Evolutionary conservation across 2,113 vertebrate species (phyloP).

Genomic region (Misgurnus mizolepis): DNA sequence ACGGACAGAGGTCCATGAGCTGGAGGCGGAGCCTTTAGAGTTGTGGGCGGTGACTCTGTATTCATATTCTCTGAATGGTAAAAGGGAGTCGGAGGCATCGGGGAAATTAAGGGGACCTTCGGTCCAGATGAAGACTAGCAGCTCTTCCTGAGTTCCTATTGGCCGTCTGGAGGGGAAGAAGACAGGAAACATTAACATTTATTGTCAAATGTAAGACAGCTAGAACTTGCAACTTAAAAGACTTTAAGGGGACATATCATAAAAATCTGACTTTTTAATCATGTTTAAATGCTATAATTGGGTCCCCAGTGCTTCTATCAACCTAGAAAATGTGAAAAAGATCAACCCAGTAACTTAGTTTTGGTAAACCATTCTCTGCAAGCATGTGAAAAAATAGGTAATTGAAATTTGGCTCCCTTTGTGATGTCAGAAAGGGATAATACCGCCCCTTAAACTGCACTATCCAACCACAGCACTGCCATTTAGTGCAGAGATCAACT

Average conservation of each 20-base stretch:
- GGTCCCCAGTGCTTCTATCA: too few species aligned
- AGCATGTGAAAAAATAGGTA: too few species aligned
- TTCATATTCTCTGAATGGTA: conserved; percentile 82
- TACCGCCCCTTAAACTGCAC: too few species aligned
- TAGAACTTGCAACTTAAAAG: background rate
- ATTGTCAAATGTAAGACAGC: background rate
- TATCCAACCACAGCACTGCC: too few species aligned
- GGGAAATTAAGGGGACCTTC: conserved; percentile 81
- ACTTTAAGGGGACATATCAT: background rate
- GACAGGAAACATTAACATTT: background rate
- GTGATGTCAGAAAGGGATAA: too few species aligned
- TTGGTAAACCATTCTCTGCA: too few species aligned
- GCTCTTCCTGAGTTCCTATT: conserved; percentile 73
- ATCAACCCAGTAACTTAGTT: too few species aligned
- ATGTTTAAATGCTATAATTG: too few species aligned
- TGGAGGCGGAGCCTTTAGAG: conserved; percentile 77
- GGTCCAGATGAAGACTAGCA: conserved; percentile 83
- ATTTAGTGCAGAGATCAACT: too few species aligned
- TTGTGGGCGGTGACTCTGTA: conserved; percentile 81
- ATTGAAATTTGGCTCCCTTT: too few species aligned
- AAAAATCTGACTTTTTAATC: too few species aligned
- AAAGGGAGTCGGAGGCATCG: conserved; percentile 75
- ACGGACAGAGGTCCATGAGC: conserved; percentile 75
- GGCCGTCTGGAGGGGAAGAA: conserved; percentile 71
- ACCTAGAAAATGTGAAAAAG: too few species aligned